Conservation (phyloP, 2,888 invertebrate species). For the Agapostemon virescens region DNA sequence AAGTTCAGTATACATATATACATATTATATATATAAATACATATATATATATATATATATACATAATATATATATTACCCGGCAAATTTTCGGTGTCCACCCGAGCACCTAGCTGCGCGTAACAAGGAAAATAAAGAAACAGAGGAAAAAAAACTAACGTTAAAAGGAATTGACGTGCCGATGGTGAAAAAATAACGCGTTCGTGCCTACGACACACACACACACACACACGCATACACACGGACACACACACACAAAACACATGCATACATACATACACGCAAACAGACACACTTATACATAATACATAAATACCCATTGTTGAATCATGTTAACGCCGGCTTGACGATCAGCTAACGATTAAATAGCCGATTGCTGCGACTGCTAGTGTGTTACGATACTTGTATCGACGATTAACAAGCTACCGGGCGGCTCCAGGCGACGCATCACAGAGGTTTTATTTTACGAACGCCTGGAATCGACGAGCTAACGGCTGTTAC, state of each 20-base stretch:
- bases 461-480: neutral
- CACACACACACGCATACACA: neutral
- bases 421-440: neutral
- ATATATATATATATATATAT: slow-evolving; percentile 1
- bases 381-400: neutral
- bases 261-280: neutral
- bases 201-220: slow-evolving; percentile 64
- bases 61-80: slow-evolving; percentile 14
- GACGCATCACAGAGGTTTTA: neutral
- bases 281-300: no score
- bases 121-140: slow-evolving; percentile 13
- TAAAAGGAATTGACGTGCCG: slow-evolving; percentile 68
- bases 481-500: neutral
- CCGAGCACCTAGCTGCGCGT: slow-evolving; percentile 22
- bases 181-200: slow-evolving; percentile 65
- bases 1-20: slow-evolving; percentile 34
- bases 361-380: slow-evolving; percentile 2
- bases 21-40: slow-evolving; percentile 7
- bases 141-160: slow-evolving; percentile 16
- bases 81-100: slow-evolving; percentile 31
- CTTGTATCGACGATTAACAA: neutral
- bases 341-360: slow-evolving; percentile 43
- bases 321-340: slow-evolving; percentile 47
- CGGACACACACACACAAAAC: slow-evolving; percentile 48
- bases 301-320: no score